These are phyloP conservation scores for Enteromius treurensis DNA, from an alignment of 2,797 vertebrate genomes.

Conservation along the genomic window DNA sequence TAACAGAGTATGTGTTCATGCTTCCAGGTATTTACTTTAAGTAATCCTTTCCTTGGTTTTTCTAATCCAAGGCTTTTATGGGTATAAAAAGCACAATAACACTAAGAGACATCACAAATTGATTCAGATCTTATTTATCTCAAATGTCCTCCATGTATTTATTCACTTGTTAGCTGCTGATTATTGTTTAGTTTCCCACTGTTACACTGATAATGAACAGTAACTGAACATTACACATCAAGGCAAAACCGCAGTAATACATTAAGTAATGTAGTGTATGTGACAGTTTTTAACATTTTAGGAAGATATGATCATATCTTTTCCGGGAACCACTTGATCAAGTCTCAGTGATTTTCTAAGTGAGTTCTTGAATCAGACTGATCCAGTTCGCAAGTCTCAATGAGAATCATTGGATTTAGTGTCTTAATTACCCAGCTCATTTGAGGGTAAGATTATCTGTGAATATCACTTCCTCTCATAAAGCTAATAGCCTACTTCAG, in stretches of 20 bases:
- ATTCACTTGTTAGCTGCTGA: not conserved
- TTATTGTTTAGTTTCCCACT: not conserved
- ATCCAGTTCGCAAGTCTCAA: not conserved
- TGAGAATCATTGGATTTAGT: not conserved
- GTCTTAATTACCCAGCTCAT: not conserved
- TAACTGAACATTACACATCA: not conserved
- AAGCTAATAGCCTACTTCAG: not conserved
- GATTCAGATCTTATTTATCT: constrained; percentile 13
- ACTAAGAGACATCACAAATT: not conserved
- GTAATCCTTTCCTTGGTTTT: not conserved
- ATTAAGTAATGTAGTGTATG: not conserved
- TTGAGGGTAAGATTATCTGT: not conserved
- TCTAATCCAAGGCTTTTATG: not conserved
- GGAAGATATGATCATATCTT: not conserved
- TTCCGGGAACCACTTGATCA: not conserved
- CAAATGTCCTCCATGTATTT: not conserved
- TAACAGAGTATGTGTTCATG: not conserved
- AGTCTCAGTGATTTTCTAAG: not conserved
- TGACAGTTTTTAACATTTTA: no score
- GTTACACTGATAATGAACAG: not conserved
- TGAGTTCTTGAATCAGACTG: not conserved
- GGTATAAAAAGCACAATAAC: not conserved
- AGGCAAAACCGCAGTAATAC: not conserved
- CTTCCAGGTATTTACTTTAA: not conserved
- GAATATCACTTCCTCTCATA: not conserved